phyloP scores from a whole-genome alignment of 2,888 invertebrate genomes.

The Hedya salicella region DNA sequence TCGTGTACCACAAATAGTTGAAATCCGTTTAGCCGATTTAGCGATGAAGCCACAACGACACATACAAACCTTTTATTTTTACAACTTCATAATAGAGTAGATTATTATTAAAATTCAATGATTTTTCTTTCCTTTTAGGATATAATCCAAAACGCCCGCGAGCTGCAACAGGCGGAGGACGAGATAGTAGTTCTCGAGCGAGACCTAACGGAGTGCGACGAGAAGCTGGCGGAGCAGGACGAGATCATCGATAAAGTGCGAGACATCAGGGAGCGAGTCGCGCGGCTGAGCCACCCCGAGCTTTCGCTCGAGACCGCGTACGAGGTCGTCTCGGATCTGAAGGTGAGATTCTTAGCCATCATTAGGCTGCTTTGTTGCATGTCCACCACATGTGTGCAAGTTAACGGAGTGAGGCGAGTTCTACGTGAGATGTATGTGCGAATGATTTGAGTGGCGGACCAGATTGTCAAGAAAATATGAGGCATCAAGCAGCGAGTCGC shows the following conservation, averaged over 20 bases:
- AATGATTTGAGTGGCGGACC: too few relatives aligned
- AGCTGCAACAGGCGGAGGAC: constrained; percentile 91
- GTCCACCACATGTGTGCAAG: too few relatives aligned
- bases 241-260: constrained; percentile 88
- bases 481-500: constrained; percentile 88
- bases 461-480: constrained; percentile 87
- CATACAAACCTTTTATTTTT: too few relatives aligned
- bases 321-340: constrained; percentile 74
- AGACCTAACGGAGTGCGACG: constrained; percentile 89
- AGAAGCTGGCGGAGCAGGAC: constrained; percentile 89
- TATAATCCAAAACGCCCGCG: constrained; percentile 94
- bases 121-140: constrained; percentile 78
- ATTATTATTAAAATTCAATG: too few relatives aligned
- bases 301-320: constrained; percentile 68
- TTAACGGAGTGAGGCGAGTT: too few relatives aligned
- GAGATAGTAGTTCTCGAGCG: constrained; percentile 91
- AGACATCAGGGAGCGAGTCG: constrained; percentile 88
- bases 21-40: too few relatives aligned
- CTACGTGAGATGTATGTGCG: too few relatives aligned
- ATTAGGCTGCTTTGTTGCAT: too few relatives aligned
- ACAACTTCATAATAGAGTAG: too few relatives aligned
- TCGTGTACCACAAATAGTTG: too few relatives aligned
- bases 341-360: too few relatives aligned
- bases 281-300: constrained; percentile 79
- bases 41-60: too few relatives aligned